These are phyloP conservation scores for Ophion slaviceki DNA, from an alignment of 2,888 invertebrate species.

Conservation along the genomic window DNA sequence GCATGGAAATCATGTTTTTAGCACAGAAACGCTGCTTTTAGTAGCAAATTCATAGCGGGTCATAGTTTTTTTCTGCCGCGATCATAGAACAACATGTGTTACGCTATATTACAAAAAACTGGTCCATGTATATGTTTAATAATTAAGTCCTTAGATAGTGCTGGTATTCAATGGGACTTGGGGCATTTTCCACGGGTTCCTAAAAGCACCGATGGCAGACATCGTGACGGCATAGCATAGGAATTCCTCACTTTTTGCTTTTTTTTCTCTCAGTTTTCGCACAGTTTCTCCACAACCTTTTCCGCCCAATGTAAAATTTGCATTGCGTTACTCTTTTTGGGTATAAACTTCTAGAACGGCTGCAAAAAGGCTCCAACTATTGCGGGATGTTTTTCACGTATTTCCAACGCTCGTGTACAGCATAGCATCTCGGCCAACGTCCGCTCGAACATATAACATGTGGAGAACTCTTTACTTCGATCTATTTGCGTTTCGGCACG, in stretches of 20 bases:
- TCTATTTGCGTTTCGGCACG: conserved; percentile 11
- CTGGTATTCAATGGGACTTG: background rate
- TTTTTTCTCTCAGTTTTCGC: background rate
- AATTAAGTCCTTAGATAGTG: no score
- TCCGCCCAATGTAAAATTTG: background rate
- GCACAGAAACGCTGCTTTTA: background rate
- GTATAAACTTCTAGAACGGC: conserved; percentile 13
- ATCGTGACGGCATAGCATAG: background rate
- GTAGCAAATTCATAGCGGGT: background rate
- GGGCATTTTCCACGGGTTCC: background rate
- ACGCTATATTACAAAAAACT: no score
- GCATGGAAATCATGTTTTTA: background rate
- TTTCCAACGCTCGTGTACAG: background rate
- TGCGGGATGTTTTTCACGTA: conserved; percentile 18
- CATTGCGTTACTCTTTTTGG: background rate
- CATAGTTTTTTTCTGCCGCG: no score
- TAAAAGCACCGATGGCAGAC: background rate
- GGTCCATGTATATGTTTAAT: no score
- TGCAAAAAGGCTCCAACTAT: conserved; percentile 33
- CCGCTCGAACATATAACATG: conserved; percentile 28
- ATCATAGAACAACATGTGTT: no score
- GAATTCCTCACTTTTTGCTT: background rate
- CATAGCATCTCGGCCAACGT: background rate
- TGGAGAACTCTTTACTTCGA: conserved; percentile 45
- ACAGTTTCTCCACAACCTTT: background rate